Evolutionary conservation across 2,888 invertebrate species (phyloP).

Genomic region (Choristoneura rosaceana): DNA sequence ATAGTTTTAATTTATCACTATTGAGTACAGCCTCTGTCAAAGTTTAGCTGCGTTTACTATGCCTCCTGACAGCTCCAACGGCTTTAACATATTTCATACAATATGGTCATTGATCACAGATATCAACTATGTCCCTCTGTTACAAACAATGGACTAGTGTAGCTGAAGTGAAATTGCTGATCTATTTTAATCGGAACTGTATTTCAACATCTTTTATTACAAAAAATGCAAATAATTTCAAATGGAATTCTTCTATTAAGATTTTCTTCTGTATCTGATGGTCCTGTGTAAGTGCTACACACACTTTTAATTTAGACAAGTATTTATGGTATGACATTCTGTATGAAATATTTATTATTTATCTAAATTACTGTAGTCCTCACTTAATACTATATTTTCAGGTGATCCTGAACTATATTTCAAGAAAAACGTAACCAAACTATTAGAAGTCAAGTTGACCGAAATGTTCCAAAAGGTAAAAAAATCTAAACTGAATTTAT

Average conservation of each 20-base stretch:
- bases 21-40: not conserved
- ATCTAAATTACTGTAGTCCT: not conserved
- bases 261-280: not conserved
- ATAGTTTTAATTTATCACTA: not conserved
- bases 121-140: not conserved
- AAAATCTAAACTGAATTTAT: not conserved
- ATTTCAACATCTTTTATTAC: not conserved
- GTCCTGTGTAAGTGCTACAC: not conserved
- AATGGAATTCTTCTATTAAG: not conserved
- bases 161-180: conserved; percentile 35
- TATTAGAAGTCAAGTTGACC: conserved; percentile 49
- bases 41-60: not conserved
- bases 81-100: not conserved
- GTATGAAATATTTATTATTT: not conserved
- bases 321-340: not conserved
- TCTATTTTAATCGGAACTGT: conserved; percentile 31
- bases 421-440: conserved; percentile 50
- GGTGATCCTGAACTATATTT: conserved; percentile 53
- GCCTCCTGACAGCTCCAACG: not conserved
- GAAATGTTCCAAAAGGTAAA: conserved; percentile 58
- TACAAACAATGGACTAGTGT: conserved; percentile 7
- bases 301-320: not conserved
- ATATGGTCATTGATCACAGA: not conserved
- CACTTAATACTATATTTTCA: conserved; percentile 41
- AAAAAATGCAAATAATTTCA: not conserved